These are phyloP conservation scores for Pentalonia nigronervosa DNA, from an alignment of 1,140 invertebrate species.

Conservation along the genomic window DNA sequence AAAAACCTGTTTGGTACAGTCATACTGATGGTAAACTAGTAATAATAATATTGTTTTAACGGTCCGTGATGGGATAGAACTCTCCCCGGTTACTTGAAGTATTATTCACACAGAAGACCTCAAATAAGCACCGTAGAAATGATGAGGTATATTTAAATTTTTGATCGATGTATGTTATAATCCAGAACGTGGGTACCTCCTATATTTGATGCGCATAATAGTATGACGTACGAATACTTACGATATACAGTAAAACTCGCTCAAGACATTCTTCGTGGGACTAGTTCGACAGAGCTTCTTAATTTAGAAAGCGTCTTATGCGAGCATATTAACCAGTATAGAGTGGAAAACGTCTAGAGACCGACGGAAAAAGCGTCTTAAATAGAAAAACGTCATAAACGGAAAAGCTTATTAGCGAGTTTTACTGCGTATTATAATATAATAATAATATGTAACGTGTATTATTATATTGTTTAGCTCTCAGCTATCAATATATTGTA, in stretches of 20 bases:
- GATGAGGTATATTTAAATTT: neutral
- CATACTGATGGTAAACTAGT: neutral
- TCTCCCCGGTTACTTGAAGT: neutral
- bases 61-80: neutral
- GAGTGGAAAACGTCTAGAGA: too few species aligned
- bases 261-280: too few species aligned
- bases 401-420: too few species aligned
- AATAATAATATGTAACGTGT: too few species aligned
- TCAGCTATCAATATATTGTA: neutral
- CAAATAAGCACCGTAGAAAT: neutral
- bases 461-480: neutral
- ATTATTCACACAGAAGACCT: neutral
- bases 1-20: neutral
- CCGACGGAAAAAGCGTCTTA: too few species aligned
- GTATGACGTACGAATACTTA: too few species aligned
- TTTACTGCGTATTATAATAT: too few species aligned
- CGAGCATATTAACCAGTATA: too few species aligned
- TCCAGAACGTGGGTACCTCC: neutral
- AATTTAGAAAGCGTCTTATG: too few species aligned
- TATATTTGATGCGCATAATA: neutral
- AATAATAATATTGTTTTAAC: neutral
- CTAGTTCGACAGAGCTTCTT: too few species aligned
- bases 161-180: neutral
- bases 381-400: too few species aligned
- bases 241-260: too few species aligned